Base-by-base conservation (phyloP, 2,888 invertebrate genomes). In the Sepioteuthis lessoniana region DNA sequence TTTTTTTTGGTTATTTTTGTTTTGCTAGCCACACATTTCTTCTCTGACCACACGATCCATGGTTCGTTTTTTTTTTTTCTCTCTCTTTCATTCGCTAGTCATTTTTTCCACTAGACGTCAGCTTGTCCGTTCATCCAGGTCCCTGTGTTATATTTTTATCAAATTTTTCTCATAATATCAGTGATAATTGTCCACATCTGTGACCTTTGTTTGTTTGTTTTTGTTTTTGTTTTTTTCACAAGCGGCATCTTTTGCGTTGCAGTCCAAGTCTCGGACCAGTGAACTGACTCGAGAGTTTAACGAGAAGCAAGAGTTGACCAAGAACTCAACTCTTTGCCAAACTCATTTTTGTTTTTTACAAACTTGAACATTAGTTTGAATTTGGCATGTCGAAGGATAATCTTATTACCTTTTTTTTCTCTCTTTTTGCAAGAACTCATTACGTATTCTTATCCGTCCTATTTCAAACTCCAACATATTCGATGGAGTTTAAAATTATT, bases 111-210 rank as follows among this genome's bases (percentile, higher is more conserved):
- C n/a, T 76, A 76, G 21, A n/a, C 76, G 76, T 76, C 76, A 76
- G 76, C 76, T 76, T 76, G 76, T 76, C 76, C n/a, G 16, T 76
- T 76, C n/a, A 76, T 76, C n/a, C 76, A 35, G n/a, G n/a, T 35
- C 76, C 16, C 10, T 35, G 10, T 4, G 16, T 76, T 76, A n/a
- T 35, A 8, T n/a, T 76, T n/a, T 76, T 10, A 13, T n/a, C 76
- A 76, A n/a, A n/a, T 76, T 76, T n/a, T 76, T 35, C 25, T 10
- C n/a, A 5, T 28, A 76, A 76, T 76, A 76, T 31, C 76, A n/a
- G 76, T 76, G 76, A 76, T 76, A 13, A 76, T 76, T 76, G 76
- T 76, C 76, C 76, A 76, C 76, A 76, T 76, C 76, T 76, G 76
- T 76, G 76, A 8, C n/a, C 55, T 28, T 42, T 42, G 25, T 55